Percentiles rank a stretch among this genome's conserved stretches.
Evolutionary conservation across 2,888 invertebrate genomes (phyloP).

Genomic region (Laothoe populi): DNA sequence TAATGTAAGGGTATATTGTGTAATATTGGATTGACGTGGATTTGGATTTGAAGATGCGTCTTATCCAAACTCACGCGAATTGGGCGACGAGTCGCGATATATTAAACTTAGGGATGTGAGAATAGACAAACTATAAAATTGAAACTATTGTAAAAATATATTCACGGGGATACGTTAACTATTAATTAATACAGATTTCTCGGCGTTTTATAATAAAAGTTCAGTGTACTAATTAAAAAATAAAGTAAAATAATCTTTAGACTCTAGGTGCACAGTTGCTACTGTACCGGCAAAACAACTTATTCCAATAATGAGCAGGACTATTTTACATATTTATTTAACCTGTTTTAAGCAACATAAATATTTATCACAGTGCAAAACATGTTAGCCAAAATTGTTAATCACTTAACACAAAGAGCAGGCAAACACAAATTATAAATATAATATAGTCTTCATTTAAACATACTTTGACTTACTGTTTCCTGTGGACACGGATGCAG

Average conservation of each 20-base stretch:
- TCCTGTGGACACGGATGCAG: conserved; percentile 88
- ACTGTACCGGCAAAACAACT: conserved; percentile 58
- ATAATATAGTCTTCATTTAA: conserved; percentile 64
- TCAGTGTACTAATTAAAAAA: conserved; percentile 14
- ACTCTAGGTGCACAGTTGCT: conserved; percentile 34
- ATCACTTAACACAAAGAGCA: conserved; percentile 67
- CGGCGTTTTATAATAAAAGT: neutral
- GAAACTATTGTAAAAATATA: neutral
- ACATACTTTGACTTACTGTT: conserved; percentile 90
- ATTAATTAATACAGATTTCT: conserved; percentile 4
- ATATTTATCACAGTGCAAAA: conserved; percentile 58
- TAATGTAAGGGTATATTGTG: neutral
- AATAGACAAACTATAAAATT: neutral
- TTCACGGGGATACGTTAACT: neutral
- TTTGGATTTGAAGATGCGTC: neutral
- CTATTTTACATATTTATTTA: conserved; percentile 39
- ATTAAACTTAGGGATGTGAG: neutral
- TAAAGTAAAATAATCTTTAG: conserved; percentile 6
- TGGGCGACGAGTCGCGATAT: no score
- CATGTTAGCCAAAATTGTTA: conserved; percentile 81
- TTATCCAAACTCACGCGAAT: no score
- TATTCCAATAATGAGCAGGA: conserved; percentile 22
- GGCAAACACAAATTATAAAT: conserved; percentile 65
- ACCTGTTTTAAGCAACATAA: conserved; percentile 62
- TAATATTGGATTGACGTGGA: neutral